Base-by-base conservation (phyloP, 2,888 invertebrate species). In the Carpatolechia fugitivella region DNA sequence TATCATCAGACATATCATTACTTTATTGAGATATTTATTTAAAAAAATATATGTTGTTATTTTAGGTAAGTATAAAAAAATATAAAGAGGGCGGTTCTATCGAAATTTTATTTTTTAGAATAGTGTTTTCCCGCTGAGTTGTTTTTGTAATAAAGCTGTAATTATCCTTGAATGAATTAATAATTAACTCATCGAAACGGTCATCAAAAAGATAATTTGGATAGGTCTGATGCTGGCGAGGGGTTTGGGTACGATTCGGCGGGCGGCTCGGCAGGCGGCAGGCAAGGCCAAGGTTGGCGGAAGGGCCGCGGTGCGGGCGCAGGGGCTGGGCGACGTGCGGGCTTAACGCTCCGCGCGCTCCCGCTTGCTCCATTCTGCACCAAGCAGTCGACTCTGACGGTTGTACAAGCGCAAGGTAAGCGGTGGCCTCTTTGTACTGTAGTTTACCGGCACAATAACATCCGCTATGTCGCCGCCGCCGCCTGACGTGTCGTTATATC, bases 311-410 rank as follows among this genome's bases (percentile, higher is more conserved):
- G 44, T 44, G 24, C 40, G 51, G 78, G 77, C 69, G 76, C 75
- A n/a, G 86, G 86, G 74, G 86, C 82, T 85, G 87, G 85, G 81
- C 66, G 78, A 59, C 66, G 64, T 74, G 75, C 80, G 79, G 82
- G 86, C 87, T 84, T 85, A 86, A 85, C 86, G 88, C 76, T 81
- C 81, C 73, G 85, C 86, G 86, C 88, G 80, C 80, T 82, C 83
- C 85, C 83, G 76, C 81, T 74, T 76, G 74, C 78, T 81, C 80
- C 90, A 91, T 90, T 91, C 90, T 89, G 83, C 90, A 88, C 89
- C 88, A 87, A 85, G 90, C 89, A 90, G 90, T 89, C 86, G 89
- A 85, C 86, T 87, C 80, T 85, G 79, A 89, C 89, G 89, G 90
- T 90, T 88, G 90, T 90, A 74, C 86, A 80, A 88, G 87, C 80